phyloP scores from a whole-genome alignment of 2,888 invertebrate species.

The Drosophila engyochracea region DNA sequence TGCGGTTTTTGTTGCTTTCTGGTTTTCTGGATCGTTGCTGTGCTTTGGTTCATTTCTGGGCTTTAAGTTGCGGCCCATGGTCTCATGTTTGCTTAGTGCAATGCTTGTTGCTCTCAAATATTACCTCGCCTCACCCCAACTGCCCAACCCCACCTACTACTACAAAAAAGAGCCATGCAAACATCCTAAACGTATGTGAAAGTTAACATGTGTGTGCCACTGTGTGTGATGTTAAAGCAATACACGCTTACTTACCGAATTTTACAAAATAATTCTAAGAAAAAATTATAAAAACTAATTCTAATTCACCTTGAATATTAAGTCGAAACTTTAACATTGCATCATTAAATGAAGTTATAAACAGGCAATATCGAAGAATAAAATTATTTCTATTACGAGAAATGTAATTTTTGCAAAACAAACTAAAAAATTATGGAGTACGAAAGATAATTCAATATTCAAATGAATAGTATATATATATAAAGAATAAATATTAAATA shows the following conservation, averaged over 20 bases:
- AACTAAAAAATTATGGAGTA: background rate
- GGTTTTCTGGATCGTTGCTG: conserved; percentile 14
- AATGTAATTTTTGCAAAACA: background rate
- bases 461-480: background rate
- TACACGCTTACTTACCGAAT: background rate
- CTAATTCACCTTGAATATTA: background rate
- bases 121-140: conserved; percentile 6
- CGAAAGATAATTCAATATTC: background rate
- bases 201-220: background rate
- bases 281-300: background rate
- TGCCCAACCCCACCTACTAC: background rate
- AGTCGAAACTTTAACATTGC: background rate
- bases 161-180: conserved; percentile 38
- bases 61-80: conserved; percentile 41
- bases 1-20: conserved; percentile 47
- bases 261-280: background rate
- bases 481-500: background rate
- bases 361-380: background rate
- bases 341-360: background rate
- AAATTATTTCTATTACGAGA: background rate
- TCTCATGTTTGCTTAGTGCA: conserved; percentile 40
- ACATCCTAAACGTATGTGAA: conserved; percentile 20
- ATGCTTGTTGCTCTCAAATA: conserved; percentile 48
- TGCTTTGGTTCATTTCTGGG: conserved; percentile 41
- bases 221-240: background rate